Percentiles rank a stretch among this genome's conserved stretches.
These are phyloP conservation scores for Barbus barbus DNA, from an alignment of 2,113 vertebrate genomes.

Conservation along the genomic window DNA sequence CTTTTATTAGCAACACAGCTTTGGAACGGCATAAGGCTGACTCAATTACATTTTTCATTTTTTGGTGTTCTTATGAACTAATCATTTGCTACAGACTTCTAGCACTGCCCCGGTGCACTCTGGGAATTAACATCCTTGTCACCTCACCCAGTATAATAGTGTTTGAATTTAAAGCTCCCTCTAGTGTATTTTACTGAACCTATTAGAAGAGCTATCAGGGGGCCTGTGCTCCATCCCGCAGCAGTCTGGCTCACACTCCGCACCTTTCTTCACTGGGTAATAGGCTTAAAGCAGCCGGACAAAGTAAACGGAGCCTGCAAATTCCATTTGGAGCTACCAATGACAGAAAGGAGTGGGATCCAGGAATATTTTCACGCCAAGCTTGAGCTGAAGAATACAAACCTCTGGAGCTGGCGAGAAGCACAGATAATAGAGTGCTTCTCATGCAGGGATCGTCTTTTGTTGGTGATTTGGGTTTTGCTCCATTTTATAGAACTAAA, in stretches of 20 bases:
- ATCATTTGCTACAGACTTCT: slow-evolving; percentile 45
- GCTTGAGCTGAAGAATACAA: slow-evolving; percentile 57
- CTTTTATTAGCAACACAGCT: too few relatives aligned
- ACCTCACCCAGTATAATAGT: not conserved
- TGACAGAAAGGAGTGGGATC: slow-evolving; percentile 41
- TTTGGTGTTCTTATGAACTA: too few relatives aligned
- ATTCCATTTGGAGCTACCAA: slow-evolving; percentile 61
- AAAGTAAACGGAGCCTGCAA: slow-evolving; percentile 61
- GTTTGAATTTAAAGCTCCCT: not conserved
- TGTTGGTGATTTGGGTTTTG: slow-evolving; percentile 25
- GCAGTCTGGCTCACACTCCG: slow-evolving; percentile 50
- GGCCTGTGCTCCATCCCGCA: not conserved
- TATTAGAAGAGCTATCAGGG: not conserved
- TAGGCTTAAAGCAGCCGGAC: slow-evolving; percentile 63
- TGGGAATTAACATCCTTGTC: slow-evolving; percentile 60
- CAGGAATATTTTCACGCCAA: slow-evolving; percentile 63
- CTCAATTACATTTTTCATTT: too few relatives aligned
- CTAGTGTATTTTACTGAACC: not conserved
- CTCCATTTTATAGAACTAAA: slow-evolving; percentile 19
- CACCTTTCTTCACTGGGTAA: slow-evolving; percentile 61
- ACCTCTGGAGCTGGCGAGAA: slow-evolving; percentile 49
- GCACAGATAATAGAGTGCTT: slow-evolving; percentile 65
- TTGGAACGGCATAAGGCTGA: too few relatives aligned
- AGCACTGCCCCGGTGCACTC: slow-evolving; percentile 50
- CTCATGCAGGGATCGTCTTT: slow-evolving; percentile 47